Evolutionary conservation across 2,113 vertebrate species (phyloP), one percentile per base, ranked within the genome.

Genomic region (Caretta caretta): DNA sequence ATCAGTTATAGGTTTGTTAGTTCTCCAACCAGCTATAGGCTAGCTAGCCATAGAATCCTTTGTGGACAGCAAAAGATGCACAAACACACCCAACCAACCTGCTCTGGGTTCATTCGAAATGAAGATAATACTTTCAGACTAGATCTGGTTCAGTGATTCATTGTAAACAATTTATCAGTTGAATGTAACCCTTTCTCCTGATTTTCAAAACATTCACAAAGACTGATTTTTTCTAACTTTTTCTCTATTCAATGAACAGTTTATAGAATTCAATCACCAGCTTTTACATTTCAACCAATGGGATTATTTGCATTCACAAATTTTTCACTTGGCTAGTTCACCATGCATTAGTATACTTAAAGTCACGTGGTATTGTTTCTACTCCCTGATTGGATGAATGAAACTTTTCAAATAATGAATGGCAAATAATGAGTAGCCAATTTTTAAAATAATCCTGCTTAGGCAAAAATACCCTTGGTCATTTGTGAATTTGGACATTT

Each of bases 1-100:
- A 96, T 89, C 93, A 89, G 95, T 95, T 92, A 94, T 79, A 84
- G 93, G 69, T 96, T 96, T 95, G 85, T 92, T 91, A 75, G 87
- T 93, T 96, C 87, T 96, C 83, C 90, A 93, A 75, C 78, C 87
- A 86, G 54, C 59, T 50, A 78, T 86, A 86, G 59, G 80, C 20
- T 83, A 62, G 51, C 54, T 48, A 93, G 24, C 19, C 79, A 84
- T 10, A 35, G 81, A 91, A 92, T 38, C 20, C 46, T 86, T 90
- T 79, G 69, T 19, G 38, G 83, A 84, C 91, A 90, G 76, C 14
- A 93, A 96, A 93, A 82, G 27, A 31, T 90, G 69, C 38, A n/a
- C 59, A 29, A 8, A 84, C 46, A 53, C 29, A 91, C 75, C 87
- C 7, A 88, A 91, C 91, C 20, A 54, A 12, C 24, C 59, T 91